Evolutionary conservation across 92 coral and sea anemone species (phyloP), one percentile per base, ranked within the genome.

Genomic region (Phenganax marumi): DNA sequence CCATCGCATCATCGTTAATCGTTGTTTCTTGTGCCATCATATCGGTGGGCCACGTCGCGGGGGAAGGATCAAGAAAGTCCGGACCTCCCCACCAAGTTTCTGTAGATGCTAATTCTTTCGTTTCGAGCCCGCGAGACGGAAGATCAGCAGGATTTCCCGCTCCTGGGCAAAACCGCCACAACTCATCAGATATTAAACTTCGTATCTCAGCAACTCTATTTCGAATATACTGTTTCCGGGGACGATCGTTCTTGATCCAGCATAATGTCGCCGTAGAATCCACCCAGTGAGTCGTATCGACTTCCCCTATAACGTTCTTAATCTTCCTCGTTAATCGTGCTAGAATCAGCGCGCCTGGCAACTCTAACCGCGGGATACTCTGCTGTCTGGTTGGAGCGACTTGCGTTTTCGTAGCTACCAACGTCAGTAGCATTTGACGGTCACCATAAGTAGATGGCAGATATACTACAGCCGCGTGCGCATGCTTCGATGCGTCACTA

Each of bases 401-500:
- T 80, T 83, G 83, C 58, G 92, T 62, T 80, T 92, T 92, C 25
- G 92, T 83, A 14, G 92, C 81, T 21, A 85, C 87, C 21, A 89
- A 72, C 69, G 60, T 52, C 8, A 85, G 83, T 52, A 63, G 85
- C 14, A 82, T 76, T 73, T 76, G 70, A 51, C 90, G 90, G 60
- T 89, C 86, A 49, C 82, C 84, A 85, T 91, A 87, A 50, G 58
- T 51, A 7, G 85, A 78, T 18, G 85, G 73, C 75, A 85, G 16
- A 64, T 88, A 90, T 10, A 89, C 87, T 12, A 75, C 91, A 0
- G 90, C 85, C 22, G 85, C 90, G 48, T 84, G 86, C 0, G 97
- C 91, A 17, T 74, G 79, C 73, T 88, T 84, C 10, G 90, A 87
- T 3, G 97, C 91, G 72, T 92, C 93, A 52, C 92, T 77, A 77